Base-by-base conservation (phyloP, 2,113 vertebrate species). In the Platysteira castanea region DNA sequence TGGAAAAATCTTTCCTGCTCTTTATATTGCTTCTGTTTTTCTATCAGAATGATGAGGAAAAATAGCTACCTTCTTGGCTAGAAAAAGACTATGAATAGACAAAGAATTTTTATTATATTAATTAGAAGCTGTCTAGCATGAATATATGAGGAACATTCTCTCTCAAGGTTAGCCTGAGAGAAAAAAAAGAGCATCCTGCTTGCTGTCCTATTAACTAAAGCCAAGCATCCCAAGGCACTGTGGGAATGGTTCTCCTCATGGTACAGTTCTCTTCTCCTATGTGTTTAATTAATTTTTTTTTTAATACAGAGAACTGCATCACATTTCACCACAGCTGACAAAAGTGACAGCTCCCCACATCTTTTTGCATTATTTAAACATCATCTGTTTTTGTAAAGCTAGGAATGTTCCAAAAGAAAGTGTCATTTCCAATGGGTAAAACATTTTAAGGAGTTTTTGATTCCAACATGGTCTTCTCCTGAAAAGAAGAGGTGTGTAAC, bases 261-360 rank as follows among this genome's bases (percentile, higher is more conserved):
- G 21, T 59, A 76, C 39, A 37, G 89, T 26, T 39, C 15, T 30
- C 17, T 8, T 33, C 23, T 31, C 9, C 21, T 0, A 0, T 63
- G 42, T 63, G 30, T 70, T 76, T 90, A 89, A 79, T 91, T 94
- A 57, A 33, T 93, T 91, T 91, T 73, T 63, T 93, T 94, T 93
- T 15, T 67, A 94, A 90, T 56, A 93, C 47, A 75, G 64, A 85
- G 76, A 92, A 92, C 47, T 47, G 76, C 92, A 90, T 93, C 82
- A 86, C 79, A 89, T 89, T 96, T 96, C 90, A 93, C 79, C 56
- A 75, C 30, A 89, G 80, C 79, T 96, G 95, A 96, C 93, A 95
- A 86, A 96, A 92, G 49, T 95, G 95, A 96, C 96, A 96, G 93
- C 73, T 96, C 96, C 93, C 86, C 80, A 93, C 92, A 96, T 93